Percentiles rank a stretch among this genome's conserved stretches.
These are phyloP conservation scores for Resseliella maxima DNA, from an alignment of 2,888 invertebrate species.

Conservation along the genomic window DNA sequence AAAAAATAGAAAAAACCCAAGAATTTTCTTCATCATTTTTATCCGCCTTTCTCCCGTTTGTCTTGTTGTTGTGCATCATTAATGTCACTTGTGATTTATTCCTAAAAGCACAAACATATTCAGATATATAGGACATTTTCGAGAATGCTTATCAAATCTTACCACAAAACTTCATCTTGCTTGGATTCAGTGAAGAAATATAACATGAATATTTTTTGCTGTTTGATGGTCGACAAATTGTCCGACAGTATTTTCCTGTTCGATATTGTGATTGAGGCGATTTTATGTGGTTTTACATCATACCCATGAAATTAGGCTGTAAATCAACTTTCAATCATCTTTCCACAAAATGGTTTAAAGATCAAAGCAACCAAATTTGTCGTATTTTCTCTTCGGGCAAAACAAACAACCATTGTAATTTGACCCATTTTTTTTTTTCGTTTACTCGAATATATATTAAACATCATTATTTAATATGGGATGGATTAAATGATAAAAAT, in stretches of 20 bases:
- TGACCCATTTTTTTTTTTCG: not conserved
- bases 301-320: not conserved
- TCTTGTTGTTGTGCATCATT: not conserved
- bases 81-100: conserved; percentile 44
- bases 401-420: not conserved
- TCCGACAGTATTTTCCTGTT: not conserved
- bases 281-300: not conserved
- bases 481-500: too few species aligned
- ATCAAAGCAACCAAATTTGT: not conserved
- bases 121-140: not conserved
- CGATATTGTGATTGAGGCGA: not conserved
- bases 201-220: not conserved
- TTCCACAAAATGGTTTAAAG: not conserved
- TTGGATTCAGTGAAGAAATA: too few species aligned
- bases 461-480: too few species aligned
- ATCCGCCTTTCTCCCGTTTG: not conserved
- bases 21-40: not conserved
- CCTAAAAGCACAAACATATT: not conserved
- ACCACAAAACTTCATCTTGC: not conserved
- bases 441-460: too few species aligned
- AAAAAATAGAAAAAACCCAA: not conserved
- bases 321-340: conserved; percentile 42
- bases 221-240: not conserved
- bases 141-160: not conserved
- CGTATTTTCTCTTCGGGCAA: not conserved